Evolutionary conservation across 92 coral and sea anemone genomes (phyloP).

Genomic region (Zoanthus gigantus): DNA sequence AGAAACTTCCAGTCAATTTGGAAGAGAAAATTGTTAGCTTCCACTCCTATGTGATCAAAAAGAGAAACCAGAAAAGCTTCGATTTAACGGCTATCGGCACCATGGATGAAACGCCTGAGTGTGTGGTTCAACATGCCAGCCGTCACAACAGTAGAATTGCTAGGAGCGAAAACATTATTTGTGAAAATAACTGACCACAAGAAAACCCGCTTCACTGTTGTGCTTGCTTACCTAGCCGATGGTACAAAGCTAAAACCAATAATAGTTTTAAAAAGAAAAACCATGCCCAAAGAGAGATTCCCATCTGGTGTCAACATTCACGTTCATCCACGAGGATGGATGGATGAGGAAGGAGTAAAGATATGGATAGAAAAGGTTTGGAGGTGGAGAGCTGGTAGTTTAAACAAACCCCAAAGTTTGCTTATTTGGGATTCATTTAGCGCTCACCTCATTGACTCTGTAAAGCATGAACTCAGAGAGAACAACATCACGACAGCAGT

Average conservation of each 20-base stretch:
- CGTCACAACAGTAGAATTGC: not conserved
- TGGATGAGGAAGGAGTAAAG: no score
- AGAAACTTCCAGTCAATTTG: not conserved
- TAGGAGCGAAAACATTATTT: not conserved
- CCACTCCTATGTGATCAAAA: not conserved
- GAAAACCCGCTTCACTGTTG: not conserved
- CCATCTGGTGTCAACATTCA: not conserved
- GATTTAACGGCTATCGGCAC: not conserved
- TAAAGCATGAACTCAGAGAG: not conserved
- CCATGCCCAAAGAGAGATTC: constrained; percentile 2
- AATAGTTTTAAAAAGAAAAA: not conserved
- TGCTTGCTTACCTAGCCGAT: not conserved
- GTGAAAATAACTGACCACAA: not conserved
- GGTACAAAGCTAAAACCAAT: not conserved
- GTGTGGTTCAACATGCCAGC: not conserved
- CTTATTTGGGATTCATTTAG: no score
- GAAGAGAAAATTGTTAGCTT: not conserved
- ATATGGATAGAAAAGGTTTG: no score
- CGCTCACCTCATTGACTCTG: no score
- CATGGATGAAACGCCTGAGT: not conserved
- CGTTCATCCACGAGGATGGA: not conserved
- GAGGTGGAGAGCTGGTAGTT: no score
- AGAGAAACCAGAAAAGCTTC: not conserved
- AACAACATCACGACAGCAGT: constrained; percentile 22
- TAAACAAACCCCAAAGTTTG: no score